Base-by-base conservation (phyloP, 2,888 invertebrate genomes). In the Ceraclea dissimilis region DNA sequence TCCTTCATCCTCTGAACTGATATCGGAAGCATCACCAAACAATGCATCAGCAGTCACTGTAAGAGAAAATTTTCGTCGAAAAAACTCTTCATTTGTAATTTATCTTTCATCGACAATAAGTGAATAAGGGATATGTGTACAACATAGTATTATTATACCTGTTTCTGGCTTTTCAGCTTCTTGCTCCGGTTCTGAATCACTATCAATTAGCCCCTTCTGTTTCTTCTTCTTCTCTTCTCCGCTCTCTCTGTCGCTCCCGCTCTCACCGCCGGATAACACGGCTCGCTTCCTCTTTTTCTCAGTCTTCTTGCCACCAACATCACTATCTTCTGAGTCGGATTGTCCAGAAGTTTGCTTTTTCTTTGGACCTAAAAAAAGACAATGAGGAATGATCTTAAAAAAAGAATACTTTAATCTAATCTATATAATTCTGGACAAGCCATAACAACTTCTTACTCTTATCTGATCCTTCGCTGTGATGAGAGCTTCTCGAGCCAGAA, bases 11-110 rank as follows among this genome's bases (percentile, higher is more conserved):
- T 93, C 93, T 6, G 89, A 85, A 68, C 92, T 93, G 48, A 94
- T 94, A 69, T 94, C 94, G 60, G 93, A 88, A 16, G 93, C 94
- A 73, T 94, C 94, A 11, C 95, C 95, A 72, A 95, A 95, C 22
- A 95, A 76, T 8, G 90, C 92, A 62, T 88, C 88, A 0, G 92
- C 90, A 26, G 85, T 86, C 51, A 85, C 86, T 79, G 70, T 57
- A 46, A 60, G 58, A 46, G 49, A 51, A 55, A 60, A 17, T 39
- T 39, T 8, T 31, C n/a, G n/a, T n/a, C n/a, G 19, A 17, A 46
- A n/a, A n/a, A n/a, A n/a, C n/a, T n/a, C n/a, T n/a, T n/a, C n/a
- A n/a, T n/a, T n/a, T n/a, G n/a, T n/a, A n/a, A n/a, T n/a, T n/a
- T n/a, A n/a, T n/a, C n/a, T n/a, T n/a, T n/a, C n/a, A n/a, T n/a